Evolutionary conservation across 2,113 vertebrate genomes (phyloP).

Genomic region (Podiceps cristatus): DNA sequence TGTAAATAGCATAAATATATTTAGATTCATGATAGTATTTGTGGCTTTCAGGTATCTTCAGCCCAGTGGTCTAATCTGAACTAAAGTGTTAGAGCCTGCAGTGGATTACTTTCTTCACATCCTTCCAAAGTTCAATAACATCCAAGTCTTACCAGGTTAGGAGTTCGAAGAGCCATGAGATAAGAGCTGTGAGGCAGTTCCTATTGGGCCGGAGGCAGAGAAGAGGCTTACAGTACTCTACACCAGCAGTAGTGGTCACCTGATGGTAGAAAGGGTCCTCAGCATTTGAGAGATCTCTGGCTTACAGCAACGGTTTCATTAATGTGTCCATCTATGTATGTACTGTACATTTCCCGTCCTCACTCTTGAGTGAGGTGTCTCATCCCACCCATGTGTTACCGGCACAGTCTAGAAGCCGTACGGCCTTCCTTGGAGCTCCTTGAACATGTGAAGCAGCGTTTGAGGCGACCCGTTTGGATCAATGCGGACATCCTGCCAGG

Average conservation of each 20-base stretch:
- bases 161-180: background rate
- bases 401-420: slow-evolving; percentile 82
- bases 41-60: background rate
- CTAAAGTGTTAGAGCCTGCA: background rate
- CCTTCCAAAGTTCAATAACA: background rate
- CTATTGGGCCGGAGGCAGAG: too few species aligned
- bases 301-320: background rate
- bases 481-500: slow-evolving; percentile 90
- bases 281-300: background rate
- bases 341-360: background rate
- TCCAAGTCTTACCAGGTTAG: background rate
- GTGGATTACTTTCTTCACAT: background rate
- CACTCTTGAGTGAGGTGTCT: background rate
- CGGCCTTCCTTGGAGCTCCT: slow-evolving; percentile 82
- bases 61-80: too few species aligned
- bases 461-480: slow-evolving; percentile 83
- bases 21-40: background rate
- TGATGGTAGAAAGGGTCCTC: background rate
- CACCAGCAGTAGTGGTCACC: background rate
- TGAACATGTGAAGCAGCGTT: slow-evolving; percentile 45
- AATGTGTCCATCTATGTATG: accelerated
- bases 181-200: background rate
- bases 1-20: background rate
- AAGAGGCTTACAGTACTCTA: background rate
- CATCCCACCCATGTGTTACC: background rate